Evolutionary conservation across 2,113 vertebrate species (phyloP), one percentile per base, ranked within the genome.

Genomic region (Lycocorax pyrrhopterus): DNA sequence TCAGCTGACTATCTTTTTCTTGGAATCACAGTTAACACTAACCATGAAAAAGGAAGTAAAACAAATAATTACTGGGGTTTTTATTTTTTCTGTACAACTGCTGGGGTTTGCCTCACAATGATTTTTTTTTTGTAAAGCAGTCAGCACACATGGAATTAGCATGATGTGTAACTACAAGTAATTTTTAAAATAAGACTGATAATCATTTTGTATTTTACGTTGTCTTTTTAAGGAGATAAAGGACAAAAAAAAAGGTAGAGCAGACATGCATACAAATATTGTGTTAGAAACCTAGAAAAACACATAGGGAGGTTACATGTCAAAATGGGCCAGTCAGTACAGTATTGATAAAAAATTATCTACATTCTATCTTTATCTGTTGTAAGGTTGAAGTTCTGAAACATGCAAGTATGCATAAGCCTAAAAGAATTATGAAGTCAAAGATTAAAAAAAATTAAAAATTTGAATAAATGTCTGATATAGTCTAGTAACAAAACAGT

Each of bases 351-450:
- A 88, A 80, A 43, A 72, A 67, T 53, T 41, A 89, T 37, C 9
- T 33, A 62, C 51, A 39, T 59, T 59, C 68, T 41, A 49, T 44
- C 14, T 52, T 80, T 37, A 63, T 37, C 74, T 72, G 7, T 51
- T 82, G 17, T n/a, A 76, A 73, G 12, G 27, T 0, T 88, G 35
- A 68, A 47, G 16, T 83, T 72, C 39, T 76, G 67, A 82, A 87
- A 67, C 6, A 64, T 49, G 37, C 8, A 86, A 68, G 17, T n/a
- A 78, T 59, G 60, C n/a, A 87, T 29, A 13, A 87, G 27, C n/a
- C 79, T 69, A 66, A 89, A 87, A 93, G 7, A 87, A 89, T 53
- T 84, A 66, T 5, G 10, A 95, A 78, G 43, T 55, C 55, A 78
- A 84, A 77, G 5, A n/a, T 43, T 56, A 7, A 71, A 56, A 47